Conservation (phyloP, 2,113 vertebrate genomes). For the Seriola quinqueradiata region DNA sequence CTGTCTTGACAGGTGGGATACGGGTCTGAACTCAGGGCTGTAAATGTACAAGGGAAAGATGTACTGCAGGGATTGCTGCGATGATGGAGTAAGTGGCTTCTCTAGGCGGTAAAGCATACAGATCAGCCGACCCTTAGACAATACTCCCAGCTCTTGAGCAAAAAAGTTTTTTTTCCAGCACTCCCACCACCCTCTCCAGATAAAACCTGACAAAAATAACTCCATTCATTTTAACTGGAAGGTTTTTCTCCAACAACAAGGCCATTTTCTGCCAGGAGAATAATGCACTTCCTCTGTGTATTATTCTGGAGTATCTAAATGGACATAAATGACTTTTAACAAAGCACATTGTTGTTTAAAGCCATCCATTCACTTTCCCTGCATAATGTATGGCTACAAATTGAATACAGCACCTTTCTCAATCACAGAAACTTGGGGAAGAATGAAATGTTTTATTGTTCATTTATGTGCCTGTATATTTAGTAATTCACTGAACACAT, state of each 20-base stretch:
- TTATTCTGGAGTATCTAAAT: slow-evolving; percentile 62
- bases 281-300: slow-evolving; percentile 54
- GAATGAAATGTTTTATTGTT: slow-evolving; percentile 25
- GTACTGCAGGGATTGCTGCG: slow-evolving; percentile 76
- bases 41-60: slow-evolving; percentile 75
- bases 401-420: slow-evolving; percentile 30
- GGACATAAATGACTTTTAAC: slow-evolving; percentile 61
- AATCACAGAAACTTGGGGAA: slow-evolving; percentile 6
- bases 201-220: slow-evolving; percentile 75
- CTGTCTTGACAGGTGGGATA: slow-evolving; percentile 77
- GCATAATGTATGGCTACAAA: slow-evolving; percentile 24
- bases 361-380: slow-evolving; percentile 43
- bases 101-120: slow-evolving; percentile 67
- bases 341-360: slow-evolving; percentile 57
- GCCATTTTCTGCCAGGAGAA: slow-evolving; percentile 53
- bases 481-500: slow-evolving; percentile 3
- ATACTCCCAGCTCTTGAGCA: slow-evolving; percentile 63
- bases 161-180: slow-evolving; percentile 40
- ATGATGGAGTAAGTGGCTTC: slow-evolving; percentile 79
- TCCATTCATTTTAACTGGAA: slow-evolving; percentile 43
- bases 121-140: slow-evolving; percentile 72
- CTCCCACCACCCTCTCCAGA: slow-evolving; percentile 38
- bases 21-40: slow-evolving; percentile 70
- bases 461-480: slow-evolving; percentile 29
- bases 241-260: slow-evolving; percentile 55